These are phyloP conservation scores for Poicephalus gulielmi DNA, from an alignment of 2,113 vertebrate genomes.

Conservation along the genomic window DNA sequence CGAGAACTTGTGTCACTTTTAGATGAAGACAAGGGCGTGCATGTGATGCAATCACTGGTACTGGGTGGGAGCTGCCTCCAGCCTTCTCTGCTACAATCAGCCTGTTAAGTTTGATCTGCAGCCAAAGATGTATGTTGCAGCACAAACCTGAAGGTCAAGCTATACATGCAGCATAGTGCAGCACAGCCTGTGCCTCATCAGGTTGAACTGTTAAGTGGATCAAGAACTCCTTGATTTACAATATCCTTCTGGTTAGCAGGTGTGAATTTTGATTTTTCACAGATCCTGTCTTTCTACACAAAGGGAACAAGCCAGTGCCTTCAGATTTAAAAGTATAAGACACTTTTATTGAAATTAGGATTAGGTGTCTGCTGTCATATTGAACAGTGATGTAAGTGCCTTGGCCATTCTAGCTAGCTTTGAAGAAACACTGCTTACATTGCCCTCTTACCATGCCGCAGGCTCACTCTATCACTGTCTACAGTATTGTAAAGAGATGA, in stretches of 20 bases:
- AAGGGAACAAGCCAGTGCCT: background rate
- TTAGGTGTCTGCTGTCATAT: background rate
- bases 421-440: background rate
- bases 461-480: background rate
- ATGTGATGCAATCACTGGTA: background rate
- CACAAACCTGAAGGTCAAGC: background rate
- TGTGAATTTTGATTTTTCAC: background rate
- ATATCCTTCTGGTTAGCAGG: background rate
- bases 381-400: background rate
- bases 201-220: background rate
- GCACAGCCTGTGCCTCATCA: background rate
- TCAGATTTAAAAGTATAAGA: background rate
- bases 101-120: background rate
- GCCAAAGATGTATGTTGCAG: background rate
- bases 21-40: background rate
- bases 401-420: background rate
- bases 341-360: background rate
- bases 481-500: background rate
- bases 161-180: background rate
- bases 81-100: background rate
- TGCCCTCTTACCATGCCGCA: background rate
- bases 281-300: background rate
- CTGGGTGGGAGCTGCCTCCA: background rate
- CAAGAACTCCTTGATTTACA: background rate
- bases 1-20: background rate